phyloP scores from a whole-genome alignment of 2,113 vertebrate species.

The Zosterops pallidus region DNA sequence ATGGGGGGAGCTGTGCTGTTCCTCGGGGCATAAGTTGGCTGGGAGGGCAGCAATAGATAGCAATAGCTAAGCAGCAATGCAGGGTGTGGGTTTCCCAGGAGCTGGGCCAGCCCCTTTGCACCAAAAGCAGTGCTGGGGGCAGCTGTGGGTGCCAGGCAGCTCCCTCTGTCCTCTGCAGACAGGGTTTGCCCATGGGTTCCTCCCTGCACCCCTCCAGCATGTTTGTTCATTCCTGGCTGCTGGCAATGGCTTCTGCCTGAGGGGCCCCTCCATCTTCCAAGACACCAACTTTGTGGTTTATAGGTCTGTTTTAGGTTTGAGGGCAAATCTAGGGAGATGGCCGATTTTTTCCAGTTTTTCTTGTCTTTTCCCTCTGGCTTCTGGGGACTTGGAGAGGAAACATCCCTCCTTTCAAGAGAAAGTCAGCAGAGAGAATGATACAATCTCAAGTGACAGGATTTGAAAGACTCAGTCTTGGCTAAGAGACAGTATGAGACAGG shows the following conservation, averaged over 20 bases:
- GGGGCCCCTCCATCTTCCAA: neutral
- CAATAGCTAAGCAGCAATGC: neutral
- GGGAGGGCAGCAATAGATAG: neutral
- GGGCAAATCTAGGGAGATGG: neutral
- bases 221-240: neutral
- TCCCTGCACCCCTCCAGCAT: neutral
- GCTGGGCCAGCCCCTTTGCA: neutral
- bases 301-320: neutral
- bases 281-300: neutral
- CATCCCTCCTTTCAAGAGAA: neutral
- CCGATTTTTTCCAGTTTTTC: neutral
- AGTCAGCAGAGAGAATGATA: neutral
- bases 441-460: neutral
- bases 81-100: neutral
- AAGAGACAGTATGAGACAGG: neutral
- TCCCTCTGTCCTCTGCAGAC: neutral
- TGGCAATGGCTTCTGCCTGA: fast-evolving
- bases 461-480: neutral
- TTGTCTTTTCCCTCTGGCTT: neutral
- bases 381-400: neutral
- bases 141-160: neutral
- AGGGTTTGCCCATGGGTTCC: neutral
- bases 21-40: neutral
- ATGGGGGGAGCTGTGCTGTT: neutral
- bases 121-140: neutral